Conservation (phyloP, 1,140 invertebrate species). For the Bilobella aurantiaca region DNA sequence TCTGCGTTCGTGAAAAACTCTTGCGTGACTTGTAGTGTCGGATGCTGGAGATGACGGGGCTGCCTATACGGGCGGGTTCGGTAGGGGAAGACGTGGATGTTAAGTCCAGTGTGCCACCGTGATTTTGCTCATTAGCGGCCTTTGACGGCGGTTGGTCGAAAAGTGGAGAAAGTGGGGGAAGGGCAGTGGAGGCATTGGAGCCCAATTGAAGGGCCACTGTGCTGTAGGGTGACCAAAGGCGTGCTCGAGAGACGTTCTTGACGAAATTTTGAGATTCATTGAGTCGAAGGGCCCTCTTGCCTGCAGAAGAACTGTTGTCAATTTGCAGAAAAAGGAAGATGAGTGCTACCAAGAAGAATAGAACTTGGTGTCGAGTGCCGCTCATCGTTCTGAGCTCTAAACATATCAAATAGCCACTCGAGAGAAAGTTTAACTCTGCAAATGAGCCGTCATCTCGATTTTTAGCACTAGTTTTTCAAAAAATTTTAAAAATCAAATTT, state of each 20-base stretch:
- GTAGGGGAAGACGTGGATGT: background rate
- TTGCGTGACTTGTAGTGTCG: constrained; percentile 31
- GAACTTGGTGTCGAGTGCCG: background rate
- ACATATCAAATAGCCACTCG: background rate
- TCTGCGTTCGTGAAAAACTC: constrained; percentile 23
- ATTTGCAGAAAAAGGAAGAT: background rate
- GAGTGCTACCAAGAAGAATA: background rate
- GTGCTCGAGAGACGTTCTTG: constrained; percentile 13
- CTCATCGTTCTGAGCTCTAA: background rate
- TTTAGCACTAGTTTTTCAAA: too few relatives aligned
- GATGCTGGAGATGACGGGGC: constrained; percentile 27
- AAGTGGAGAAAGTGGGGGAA: background rate
- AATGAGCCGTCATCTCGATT: too few relatives aligned
- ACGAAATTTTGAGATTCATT: background rate
- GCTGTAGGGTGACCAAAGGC: constrained; percentile 25
- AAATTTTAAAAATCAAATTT: too few relatives aligned
- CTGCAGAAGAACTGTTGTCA: background rate
- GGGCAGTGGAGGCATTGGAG: constrained; percentile 8
- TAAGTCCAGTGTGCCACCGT: background rate
- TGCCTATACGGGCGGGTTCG: background rate
- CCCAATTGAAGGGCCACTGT: constrained; percentile 16
- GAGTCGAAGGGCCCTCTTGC: background rate
- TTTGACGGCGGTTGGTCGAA: background rate
- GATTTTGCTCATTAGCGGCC: background rate
- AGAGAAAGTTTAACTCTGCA: too few relatives aligned